Evolutionary conservation across 2,888 invertebrate genomes (phyloP), one percentile per base, ranked within the genome.

Genomic region (Corbicula japonica): DNA sequence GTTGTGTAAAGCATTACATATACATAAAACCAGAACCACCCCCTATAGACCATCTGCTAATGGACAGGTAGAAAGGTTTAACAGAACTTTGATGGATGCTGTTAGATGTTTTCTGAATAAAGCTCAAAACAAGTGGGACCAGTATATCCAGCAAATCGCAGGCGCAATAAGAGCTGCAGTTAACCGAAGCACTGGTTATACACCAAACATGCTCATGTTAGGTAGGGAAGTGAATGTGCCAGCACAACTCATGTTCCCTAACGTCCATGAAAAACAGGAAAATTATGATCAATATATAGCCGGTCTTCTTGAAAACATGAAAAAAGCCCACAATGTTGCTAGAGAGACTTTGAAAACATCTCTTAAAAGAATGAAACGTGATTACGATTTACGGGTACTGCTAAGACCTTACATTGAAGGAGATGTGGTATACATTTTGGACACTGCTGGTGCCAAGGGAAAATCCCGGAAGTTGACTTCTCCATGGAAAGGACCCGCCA

Each of bases 341-440:
- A 4, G 68, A 8, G 21, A 28, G 10, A 21, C 5, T 2, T 12
- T 66, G 32, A 63, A 63, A 26, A 23, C 50, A n/a, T 21, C 52
- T 2, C 50, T 18, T 1, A 50, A 52, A 18, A n/a, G 38, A 6
- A 66, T 66, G 50, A 66, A 66, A 66, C 21, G 41, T 26, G 44
- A 68, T 28, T 54, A 68, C 44, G 68, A 68, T 21, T 21, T 68
- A 18, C n/a, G n/a, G n/a, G n/a, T n/a, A n/a, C n/a, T n/a, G n/a
- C n/a, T 38, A 44, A 21, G 26, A 56, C n/a, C 34, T 52, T 12
- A 2, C 21, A 30, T 28, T n/a, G 50, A 28, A 6, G 58, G 58
- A 21, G 58, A 58, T 34, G 28, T 35, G 12, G 58, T 58, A 10
- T 58, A 58, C 21, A 34, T 58, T 8, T 34, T 58, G 34, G 34